Evolutionary conservation across 2,113 vertebrate genomes (phyloP), one percentile per base, ranked within the genome.

Genomic region (Cololabis saira): DNA sequence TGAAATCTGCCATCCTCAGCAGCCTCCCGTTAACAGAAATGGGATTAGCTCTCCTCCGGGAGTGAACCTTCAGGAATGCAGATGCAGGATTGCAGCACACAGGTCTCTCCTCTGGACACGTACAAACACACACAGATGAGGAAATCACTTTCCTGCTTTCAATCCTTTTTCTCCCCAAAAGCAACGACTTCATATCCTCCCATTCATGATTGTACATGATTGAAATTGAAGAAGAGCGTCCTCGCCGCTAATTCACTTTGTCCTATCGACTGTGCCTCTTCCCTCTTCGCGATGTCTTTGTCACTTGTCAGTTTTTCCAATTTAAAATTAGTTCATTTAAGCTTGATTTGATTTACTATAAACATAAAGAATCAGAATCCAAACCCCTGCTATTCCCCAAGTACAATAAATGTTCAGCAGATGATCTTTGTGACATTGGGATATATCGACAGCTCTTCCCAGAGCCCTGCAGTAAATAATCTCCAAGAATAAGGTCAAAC

Each of bases 1-100:
- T 89, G 89, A 91, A 92, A 92, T 91, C 84, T 91, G 90, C 90
- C 84, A 37, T 85, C 84, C 86, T 90, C 89, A 91, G 89, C 89
- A 90, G 85, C 80, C 83, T 86, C 65, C 79, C 44, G 68, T 79
- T 87, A 91, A 88, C 82, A 87, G 73, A 89, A 90, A 92, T 87
- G 80, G 90, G 87, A 90, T 91, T 91, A 91, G 84, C 81, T 83
- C 80, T 89, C 87, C 87, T 82, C 76, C 41, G 71, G 85, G 91
- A 87, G 86, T 74, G 83, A 83, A 82, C 76, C 85, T 90, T 87
- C 82, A 86, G 85, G 87, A 91, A 92, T 90, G 89, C 86, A 89
- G 86, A 90, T 90, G 90, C 90, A 78, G 80, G 87, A 89, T 89
- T 85, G 87, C 54, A 24, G 76, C 15, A 53, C 73, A 78, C 81